Evolutionary conservation across 2,888 invertebrate genomes (phyloP), one percentile per base, ranked within the genome.

Genomic region (Proisotoma minuta): DNA sequence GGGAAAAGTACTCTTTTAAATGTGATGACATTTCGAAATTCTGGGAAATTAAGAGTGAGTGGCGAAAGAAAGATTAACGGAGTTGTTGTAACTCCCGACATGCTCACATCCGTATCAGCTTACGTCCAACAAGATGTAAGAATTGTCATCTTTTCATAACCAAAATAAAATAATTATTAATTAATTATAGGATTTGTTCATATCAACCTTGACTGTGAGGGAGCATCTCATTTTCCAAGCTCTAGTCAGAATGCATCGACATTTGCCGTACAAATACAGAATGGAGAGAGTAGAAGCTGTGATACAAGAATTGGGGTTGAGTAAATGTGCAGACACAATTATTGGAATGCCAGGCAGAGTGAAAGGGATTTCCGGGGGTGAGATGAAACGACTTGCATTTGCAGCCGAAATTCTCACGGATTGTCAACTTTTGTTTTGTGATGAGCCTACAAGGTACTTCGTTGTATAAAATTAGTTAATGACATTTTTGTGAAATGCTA

Each of bases 1-100:
- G 96, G 96, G 2, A 97, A 97, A 80, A 95, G 96, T 0, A 96
- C 95, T 0, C 83, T 97, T 2, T 80, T 97, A 61, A 96, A 97
- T 78, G 85, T 91, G 0, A 78, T 97, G 65, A 92, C 92, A 8
- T 89, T 88, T 77, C 84, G 91, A 23, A 81, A 85, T 0, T 81
- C 83, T 27, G 85, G 85, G 1, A 73, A 73, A 51, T 82, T 90
- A 2, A 82, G 84, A 20, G 83, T 88, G 47, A 79, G 80, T 3
- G 84, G 84, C 20, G 76, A 78, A 22, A 77, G 83, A 70, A 81
- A 81, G 57, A 78, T 91, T n/a, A 95, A 95, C 75, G 93, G 92
- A 0, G 82, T 84, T 73, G 84, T 85, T 1, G 85, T 90, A 0
- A 65, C 70, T 18, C 84, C 84, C 8, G 85, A 84, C 62, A 84